These are phyloP conservation scores for Drosophila rhopaloa DNA, from an alignment of 1,140 invertebrate species.

Conservation along the genomic window DNA sequence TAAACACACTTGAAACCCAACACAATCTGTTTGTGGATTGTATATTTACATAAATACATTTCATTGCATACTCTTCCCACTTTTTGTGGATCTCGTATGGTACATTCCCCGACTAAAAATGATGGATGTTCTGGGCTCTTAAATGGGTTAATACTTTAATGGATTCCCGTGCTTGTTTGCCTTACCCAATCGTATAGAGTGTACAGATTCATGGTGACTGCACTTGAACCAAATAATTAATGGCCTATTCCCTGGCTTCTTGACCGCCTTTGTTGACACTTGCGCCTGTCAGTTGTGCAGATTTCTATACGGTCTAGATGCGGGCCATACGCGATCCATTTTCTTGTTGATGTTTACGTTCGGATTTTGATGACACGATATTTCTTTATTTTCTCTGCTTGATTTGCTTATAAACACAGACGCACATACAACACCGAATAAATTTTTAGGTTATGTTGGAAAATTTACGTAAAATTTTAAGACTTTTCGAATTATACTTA, in stretches of 20 bases:
- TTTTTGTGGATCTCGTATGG: not conserved
- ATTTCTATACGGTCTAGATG: conserved; percentile 23
- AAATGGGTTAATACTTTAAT: conserved; percentile 37
- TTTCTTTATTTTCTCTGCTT: conserved; percentile 25
- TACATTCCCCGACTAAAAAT: not conserved
- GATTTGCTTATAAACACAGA: conserved; percentile 32
- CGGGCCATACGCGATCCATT: conserved; percentile 14
- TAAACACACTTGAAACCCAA: conserved; percentile 65
- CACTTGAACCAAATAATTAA: conserved; percentile 50
- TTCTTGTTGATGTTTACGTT: conserved; percentile 35
- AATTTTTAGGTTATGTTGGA: conserved; percentile 70
- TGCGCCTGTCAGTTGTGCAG: conserved; percentile 62
- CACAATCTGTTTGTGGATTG: conserved; percentile 24
- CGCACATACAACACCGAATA: conserved; percentile 15
- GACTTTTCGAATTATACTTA: conserved; percentile 33
- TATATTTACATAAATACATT: conserved; percentile 5
- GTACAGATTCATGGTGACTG: conserved; percentile 73
- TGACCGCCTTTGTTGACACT: conserved; percentile 54
- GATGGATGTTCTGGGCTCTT: conserved; percentile 21
- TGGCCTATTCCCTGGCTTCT: conserved; percentile 35
- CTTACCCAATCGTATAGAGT: conserved; percentile 81
- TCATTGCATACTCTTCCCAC: not conserved
- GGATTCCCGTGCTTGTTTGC: conserved; percentile 1
- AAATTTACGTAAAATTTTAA: conserved; percentile 70
- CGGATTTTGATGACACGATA: conserved; percentile 18